Evolutionary conservation across 2,797 vertebrate genomes (phyloP), one percentile per base, ranked within the genome.

Genomic region (Petrocephalus sullivani): DNA sequence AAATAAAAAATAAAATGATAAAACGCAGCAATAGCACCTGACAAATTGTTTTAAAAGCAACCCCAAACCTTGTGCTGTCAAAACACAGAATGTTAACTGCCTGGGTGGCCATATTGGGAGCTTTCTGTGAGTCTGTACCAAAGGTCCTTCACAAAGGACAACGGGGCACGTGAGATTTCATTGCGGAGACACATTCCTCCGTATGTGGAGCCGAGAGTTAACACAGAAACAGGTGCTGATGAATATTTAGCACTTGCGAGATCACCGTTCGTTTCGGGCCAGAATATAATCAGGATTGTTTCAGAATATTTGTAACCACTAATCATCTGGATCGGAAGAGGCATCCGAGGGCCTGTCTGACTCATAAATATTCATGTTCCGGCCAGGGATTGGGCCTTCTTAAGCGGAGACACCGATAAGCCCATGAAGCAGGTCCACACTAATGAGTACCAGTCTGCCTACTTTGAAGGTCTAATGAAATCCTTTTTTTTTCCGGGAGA

Each of bases 231-330:
- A 87, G 85, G 85, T 87, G 85, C 37, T n/a, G 10, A 87, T 61
- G 85, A 87, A 87, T 61, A 87, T 61, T 87, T 57, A 64, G 16
- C 57, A n/a, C 28, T 46, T n/a, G 58, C 33, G 41, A 86, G 58
- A 86, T 49, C 14, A 33, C 41, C n/a, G 12, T 58, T 87, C 49
- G 37, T 61, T 67, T 64, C 2, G 58, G 57, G 60, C 41, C 58
- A 23, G 58, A 64, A 61, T 61, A 46, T 61, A 64, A 87, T 87
- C 57, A 61, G 33, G 21, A 85, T 85, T 85, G 54, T 57, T 37
- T 85, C 54, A 23, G 84, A 85, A 85, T 85, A 85, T 85, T 85
- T 85, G 84, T 85, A 85, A 57, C 53, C 84, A 14, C 84, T 85
- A 57, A 85, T 85, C 84, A 57, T 58, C 58, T 23, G 23, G 84